These are phyloP conservation scores for Cygnus buccinator DNA, from an alignment of 2,113 vertebrate genomes.

Conservation along the genomic window DNA sequence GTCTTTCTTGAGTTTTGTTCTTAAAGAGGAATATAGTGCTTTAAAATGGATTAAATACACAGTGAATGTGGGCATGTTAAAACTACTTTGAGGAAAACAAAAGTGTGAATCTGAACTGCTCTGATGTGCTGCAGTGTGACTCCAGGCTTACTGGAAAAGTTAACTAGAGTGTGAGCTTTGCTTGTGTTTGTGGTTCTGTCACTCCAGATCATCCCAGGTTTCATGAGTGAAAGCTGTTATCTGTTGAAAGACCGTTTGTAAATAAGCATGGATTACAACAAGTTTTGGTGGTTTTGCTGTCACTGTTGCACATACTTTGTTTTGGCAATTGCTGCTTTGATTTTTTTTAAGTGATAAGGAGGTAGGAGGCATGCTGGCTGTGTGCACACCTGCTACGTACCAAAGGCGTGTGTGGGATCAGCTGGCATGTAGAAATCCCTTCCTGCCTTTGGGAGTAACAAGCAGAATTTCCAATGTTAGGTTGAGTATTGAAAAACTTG, in stretches of 20 bases:
- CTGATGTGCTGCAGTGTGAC: neutral
- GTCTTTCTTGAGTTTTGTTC: neutral
- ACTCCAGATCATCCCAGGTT: neutral
- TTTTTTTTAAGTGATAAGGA: neutral
- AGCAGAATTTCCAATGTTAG: neutral
- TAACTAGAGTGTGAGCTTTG: neutral
- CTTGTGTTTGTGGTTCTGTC: neutral
- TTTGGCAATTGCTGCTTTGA: neutral
- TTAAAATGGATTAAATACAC: neutral
- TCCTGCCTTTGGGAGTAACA: neutral
- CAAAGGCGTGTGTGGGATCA: neutral
- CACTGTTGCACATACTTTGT: neutral
- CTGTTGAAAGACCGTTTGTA: neutral
- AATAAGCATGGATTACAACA: neutral
- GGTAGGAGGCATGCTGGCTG: neutral
- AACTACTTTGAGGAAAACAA: neutral
- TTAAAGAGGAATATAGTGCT: neutral
- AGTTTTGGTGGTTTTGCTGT: neutral
- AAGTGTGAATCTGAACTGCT: neutral
- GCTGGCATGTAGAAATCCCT: neutral
- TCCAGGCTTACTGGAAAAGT: neutral
- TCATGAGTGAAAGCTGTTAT: neutral
- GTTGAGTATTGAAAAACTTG: neutral
- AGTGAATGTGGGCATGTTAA: neutral
- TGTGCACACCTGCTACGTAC: neutral